Base-by-base conservation (phyloP, 2,113 vertebrate species). In the Lophochroa leadbeateri region DNA sequence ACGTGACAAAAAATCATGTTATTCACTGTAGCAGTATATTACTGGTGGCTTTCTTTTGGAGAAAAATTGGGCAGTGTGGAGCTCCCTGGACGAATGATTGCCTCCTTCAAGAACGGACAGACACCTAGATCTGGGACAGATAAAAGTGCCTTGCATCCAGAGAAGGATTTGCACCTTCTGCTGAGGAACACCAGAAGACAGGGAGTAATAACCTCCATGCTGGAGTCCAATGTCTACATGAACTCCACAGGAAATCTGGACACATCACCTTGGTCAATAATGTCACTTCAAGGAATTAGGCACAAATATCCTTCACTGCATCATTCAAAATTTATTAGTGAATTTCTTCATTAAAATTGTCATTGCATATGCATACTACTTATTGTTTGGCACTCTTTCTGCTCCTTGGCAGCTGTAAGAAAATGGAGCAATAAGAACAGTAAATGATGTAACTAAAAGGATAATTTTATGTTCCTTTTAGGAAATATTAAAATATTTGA, bases 71-170 rank as follows among this genome's bases (percentile, higher is more conserved):
- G 10, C 10, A 46, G 8, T 37, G 16, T 11, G 29, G 39, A 69
- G 3, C 3, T 69, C 6, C 10, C 18, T 13, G 1, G 1, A 41
- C 6, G 19, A 72, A 55, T 4, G 1, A 1, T 49, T 68, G 44
- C 2, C 11, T 9, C 3, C 3, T 69, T 77, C 17, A 60, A 43
- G 50, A 82, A 86, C 71, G 3, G 12, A 76, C 3, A 29, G 13
- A 4, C 0, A 6, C 49, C 28, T 63, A 12, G 6, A 21, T 69
- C 27, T 77, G 11, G 24, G 5, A 15, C 16, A 29, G 33, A 72
- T 13, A 9, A 55, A 50, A 5, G 3, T 43, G 4, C 2, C 3
- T 7, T 53, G 6, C 9, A 83, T 88, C 68, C 35, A 64, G 35
- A 55, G n/a, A 10, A 47, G 6, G 6, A 69, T 43, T 21, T 55